Conservation (phyloP, 2,888 invertebrate genomes). For the Toxonevra muliebris region DNA sequence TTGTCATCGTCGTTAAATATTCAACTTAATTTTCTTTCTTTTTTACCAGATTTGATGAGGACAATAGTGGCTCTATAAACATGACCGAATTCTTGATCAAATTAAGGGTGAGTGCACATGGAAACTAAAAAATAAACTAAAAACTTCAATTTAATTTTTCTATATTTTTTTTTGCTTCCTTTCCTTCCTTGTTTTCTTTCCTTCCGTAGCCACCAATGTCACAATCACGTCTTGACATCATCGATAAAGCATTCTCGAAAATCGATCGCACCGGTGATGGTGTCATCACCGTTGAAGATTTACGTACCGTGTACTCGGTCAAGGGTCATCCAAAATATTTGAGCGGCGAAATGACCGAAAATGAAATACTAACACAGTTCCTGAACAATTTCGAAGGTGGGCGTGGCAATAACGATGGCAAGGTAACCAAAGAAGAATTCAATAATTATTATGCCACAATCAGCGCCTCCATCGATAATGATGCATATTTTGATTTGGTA, state of each 20-base stretch:
- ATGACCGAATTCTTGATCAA: conserved; percentile 88
- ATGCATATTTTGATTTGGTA: conserved; percentile 94
- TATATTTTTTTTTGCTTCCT: background rate
- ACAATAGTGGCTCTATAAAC: conserved; percentile 83
- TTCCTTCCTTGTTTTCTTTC: background rate
- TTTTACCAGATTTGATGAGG: conserved; percentile 74
- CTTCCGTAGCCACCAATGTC: conserved; percentile 81
- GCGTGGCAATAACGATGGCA: conserved; percentile 72
- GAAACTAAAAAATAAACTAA: background rate
- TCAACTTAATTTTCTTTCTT: background rate
- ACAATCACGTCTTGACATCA: conserved; percentile 75
- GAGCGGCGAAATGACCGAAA: conserved; percentile 88
- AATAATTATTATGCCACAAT: conserved; percentile 92
- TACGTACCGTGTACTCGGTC: conserved; percentile 82
- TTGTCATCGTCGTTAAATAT: background rate
- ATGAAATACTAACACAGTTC: conserved; percentile 81
- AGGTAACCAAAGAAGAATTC: conserved; percentile 91
- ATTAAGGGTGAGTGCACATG: conserved; percentile 75
- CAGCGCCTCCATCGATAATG: conserved; percentile 93
- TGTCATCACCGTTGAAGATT: conserved; percentile 78
- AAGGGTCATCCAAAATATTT: conserved; percentile 83
- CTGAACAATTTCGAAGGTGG: conserved; percentile 85
- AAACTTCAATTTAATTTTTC: background rate
- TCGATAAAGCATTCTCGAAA: conserved; percentile 84
- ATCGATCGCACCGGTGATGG: conserved; percentile 90